Base-by-base conservation (phyloP, 1,140 invertebrate species). In the Ceratina australensis region DNA sequence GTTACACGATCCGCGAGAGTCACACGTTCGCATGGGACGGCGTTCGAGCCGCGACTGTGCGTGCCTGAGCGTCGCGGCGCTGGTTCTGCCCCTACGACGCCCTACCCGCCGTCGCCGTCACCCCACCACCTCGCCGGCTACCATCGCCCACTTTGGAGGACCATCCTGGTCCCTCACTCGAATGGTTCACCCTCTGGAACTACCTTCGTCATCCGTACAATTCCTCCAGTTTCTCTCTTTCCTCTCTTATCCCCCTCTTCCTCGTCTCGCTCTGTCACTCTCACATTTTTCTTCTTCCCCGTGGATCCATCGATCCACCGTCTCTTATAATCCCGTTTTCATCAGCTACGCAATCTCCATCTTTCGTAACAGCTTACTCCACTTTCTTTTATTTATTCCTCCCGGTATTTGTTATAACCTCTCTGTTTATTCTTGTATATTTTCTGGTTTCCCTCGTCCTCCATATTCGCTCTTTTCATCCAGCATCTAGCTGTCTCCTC, bases 31-130 rank as follows among this genome's bases (percentile, higher is more conserved):
- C 71, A 85, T 77, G 81, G 85, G 84, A 87, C 90, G 90, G 90
- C 90, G 87, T 86, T 90, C 88, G 83, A 88, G 86, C 89, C 90
- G 89, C 90, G 88, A 92, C 91, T 91, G 91, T 91, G 88, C 87
- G 85, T 87, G 87, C 79, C 78, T 78, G 80, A 88, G 87, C 88
- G 89, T 89, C 89, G 90, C 90, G 88, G 90, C 88, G 88, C 89
- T 87, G 85, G 89, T 87, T 89, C 87, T 91, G 89, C 89, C 89
- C 89, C 89, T 87, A 87, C 86, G 87, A 81, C 86, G 88, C 90
- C 87, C 89, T 89, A 87, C 88, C 85, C 84, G 84, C 84, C 78
- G 85, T 68, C 85, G 73, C 80, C 77, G 67, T 79, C 82, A 81
- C 88, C 85, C 81, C 85, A 84, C 85, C 65, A 80, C 79, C 68